These are phyloP conservation scores for Channa argus DNA, from an alignment of 2,113 vertebrate genomes.

Conservation along the genomic window DNA sequence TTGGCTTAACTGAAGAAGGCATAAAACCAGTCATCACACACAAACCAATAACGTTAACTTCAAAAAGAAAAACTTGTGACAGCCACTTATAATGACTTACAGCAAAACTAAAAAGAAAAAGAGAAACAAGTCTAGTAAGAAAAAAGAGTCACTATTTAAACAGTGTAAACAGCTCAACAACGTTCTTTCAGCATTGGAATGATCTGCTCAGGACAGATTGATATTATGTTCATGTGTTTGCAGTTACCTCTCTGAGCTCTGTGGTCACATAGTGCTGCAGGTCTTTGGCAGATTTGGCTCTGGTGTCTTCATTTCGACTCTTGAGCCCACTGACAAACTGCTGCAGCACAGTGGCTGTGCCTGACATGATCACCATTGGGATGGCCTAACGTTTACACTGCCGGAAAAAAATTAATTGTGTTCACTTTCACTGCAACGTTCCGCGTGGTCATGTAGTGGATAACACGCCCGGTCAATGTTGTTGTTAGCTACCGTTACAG, in stretches of 20 bases:
- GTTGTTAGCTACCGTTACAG: conserved; percentile 22
- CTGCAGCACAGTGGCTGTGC: conserved; percentile 94
- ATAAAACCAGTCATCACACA: conserved; percentile 15
- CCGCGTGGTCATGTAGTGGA: background rate
- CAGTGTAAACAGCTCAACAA: background rate
- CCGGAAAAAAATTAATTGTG: background rate
- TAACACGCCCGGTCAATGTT: conserved; percentile 17
- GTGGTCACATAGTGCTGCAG: conserved; percentile 98
- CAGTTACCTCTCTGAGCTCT: conserved; percentile 92
- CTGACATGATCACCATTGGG: conserved; percentile 87
- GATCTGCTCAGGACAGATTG: background rate
- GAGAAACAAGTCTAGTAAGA: no score
- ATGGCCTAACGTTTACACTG: conserved; percentile 33
- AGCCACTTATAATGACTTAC: background rate
- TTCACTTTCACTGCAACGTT: background rate
- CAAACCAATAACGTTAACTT: background rate
- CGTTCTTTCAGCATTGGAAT: no score
- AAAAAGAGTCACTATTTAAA: background rate
- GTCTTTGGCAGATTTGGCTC: conserved; percentile 96
- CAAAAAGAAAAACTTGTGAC: background rate
- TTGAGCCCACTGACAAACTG: conserved; percentile 96
- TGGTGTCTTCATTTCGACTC: conserved; percentile 94
- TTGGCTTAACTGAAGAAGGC: conserved; percentile 90
- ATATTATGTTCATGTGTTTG: background rate
- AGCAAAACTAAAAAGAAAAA: background rate